Conservation (phyloP, 2,113 vertebrate genomes). For the Corythornis cristatus region DNA sequence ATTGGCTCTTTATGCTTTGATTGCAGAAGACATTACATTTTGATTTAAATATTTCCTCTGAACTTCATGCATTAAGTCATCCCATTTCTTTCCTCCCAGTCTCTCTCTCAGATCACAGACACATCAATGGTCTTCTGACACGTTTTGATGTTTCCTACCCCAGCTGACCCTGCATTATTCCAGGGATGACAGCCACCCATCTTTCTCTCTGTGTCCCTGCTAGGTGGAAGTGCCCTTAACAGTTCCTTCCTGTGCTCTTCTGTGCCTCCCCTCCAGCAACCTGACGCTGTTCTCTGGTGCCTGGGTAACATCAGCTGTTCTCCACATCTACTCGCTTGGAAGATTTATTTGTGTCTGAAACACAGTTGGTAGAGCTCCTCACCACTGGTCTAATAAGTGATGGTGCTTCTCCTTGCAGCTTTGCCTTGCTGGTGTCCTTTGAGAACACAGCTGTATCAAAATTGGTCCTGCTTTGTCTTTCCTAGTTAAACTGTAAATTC, state of each 20-base stretch:
- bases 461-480: neutral
- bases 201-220: neutral
- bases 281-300: neutral
- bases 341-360: neutral
- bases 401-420: neutral
- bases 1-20: neutral
- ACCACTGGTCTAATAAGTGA: neutral
- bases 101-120: neutral
- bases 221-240: neutral
- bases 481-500: neutral
- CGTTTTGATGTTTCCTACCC: neutral
- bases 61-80: neutral
- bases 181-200: neutral
- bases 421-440: neutral
- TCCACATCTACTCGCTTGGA: fast-evolving
- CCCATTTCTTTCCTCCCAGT: neutral
- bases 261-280: neutral
- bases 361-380: neutral
- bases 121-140: neutral
- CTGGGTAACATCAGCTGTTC: neutral
- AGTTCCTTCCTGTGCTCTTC: neutral
- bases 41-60: neutral
- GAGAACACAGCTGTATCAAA: neutral
- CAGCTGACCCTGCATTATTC: neutral
- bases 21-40: neutral